Evolutionary conservation across 1,140 invertebrate species (phyloP), one percentile per base, ranked within the genome.

Genomic region (Rhynchophorus ferrugineus): DNA sequence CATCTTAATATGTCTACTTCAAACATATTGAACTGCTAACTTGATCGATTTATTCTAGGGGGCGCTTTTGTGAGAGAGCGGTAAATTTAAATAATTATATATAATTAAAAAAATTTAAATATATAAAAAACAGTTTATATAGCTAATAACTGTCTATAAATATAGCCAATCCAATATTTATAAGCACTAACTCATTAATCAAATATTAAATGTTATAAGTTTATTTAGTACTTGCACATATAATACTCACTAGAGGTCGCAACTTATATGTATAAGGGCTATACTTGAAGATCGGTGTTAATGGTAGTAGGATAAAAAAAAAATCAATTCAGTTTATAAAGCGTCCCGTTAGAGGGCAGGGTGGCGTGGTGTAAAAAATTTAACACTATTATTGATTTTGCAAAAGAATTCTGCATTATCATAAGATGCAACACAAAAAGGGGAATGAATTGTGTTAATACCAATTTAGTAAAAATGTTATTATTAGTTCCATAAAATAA

Each of bases 1-100:
- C 67, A 69, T 69, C 67, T 59, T 54, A 56, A 66, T 62, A 64
- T 49, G 59, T 59, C 56, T 60, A 59, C 50, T 55, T 50, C 60
- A 62, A 63, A 68, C 66, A 65, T 66, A 65, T 64, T 59, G 61
- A 61, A 55, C 46, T 22, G 9, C 13, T 35, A 20, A 14, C 16
- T 46, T 38, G 1, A 14, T 21, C 41, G 18, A 20, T 41, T 13
- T 20, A 34, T 5, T 20, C 38, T 21, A 55, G 53, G 33, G 39
- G 14, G 46, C 53, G 53, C 53, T 38, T 36, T 19, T 13, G 22
- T 44, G 1, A 7, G 3, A 3, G 29, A 13, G 20, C 45, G 46
- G 21, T 3, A 38, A 55, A 18, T 55, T 55, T 44, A 8, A 49
- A 55, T 39, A 22, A 17, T 36, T 19, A 7, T 3, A 9, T 7